Base-by-base conservation (phyloP, 2,113 vertebrate species). In the Macroglossus sobrinus region DNA sequence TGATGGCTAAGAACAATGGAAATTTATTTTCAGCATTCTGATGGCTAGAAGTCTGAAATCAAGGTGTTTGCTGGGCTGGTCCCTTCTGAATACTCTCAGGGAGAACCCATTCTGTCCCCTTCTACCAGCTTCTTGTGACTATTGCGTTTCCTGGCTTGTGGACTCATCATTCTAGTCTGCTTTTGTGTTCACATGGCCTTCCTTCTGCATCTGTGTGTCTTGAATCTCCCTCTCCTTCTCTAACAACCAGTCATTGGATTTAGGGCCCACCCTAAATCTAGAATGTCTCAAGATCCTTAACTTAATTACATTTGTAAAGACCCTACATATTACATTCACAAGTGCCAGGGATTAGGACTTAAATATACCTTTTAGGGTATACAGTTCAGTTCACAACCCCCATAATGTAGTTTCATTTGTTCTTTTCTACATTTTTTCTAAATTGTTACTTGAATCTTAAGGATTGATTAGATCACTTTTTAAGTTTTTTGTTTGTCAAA, bases 291-390 rank as follows among this genome's bases (percentile, higher is more conserved):
- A 69, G 9, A 68, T 68, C 18, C 35, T n/a, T 89, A 88, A 16
- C 57, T 66, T 74, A 59, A 45, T 84, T 94, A 26, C 22, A 64
- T 92, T 96, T 57, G 55, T 38, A 78, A 26, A 66, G 75, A 40
- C 50, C 15, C 12, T 55, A 0, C 74, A 69, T 66, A 93, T 91
- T 50, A 35, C 6, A 80, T 69, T 80, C n/a, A 80, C 28, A 64
- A 35, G 26, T 84, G 71, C 9, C 15, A n/a, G 40, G 21, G 33
- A 45, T 33, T 84, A 84, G 47, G 57, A 33, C 11, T 50, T 78
- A 6, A 5, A 7, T 59, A 19, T 55, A 19, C 64, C 55, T 80
- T 40, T 89, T 38, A 89, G 79, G 63, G 40, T 72, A 53, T 75
- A 63, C 40, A 85, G 0, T 35, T 71, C 30, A 81, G 2, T 33